Base-by-base conservation (phyloP, 2,113 vertebrate genomes). In the Clarias gariepinus region DNA sequence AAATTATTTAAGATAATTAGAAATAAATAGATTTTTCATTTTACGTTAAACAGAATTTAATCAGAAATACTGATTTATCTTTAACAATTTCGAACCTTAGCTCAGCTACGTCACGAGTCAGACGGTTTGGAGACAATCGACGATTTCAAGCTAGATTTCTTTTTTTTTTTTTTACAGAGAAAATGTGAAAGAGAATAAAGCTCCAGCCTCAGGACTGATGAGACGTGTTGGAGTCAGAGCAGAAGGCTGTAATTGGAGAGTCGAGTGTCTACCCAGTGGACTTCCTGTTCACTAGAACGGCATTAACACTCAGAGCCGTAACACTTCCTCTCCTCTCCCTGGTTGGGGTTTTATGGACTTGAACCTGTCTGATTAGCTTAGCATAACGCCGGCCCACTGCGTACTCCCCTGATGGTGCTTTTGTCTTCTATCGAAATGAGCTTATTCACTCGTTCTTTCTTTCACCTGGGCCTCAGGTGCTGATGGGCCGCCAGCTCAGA, bases 381-480 rank as follows among this genome's bases (percentile, higher is more conserved):
- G 82, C 82, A 16, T 69, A 58, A 0, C 30, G 4, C 19, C 30
- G 28, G 41, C 36, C 63, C 41, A 21, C 12, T n/a, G 63, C 12
- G 15, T 18, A 9, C 30, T 83, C 63, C 61, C 81, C 47, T 53
- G 81, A 11, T 21, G 61, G 15, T 33, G 52, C 16, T 83, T 69
- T 69, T 30, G 41, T 69, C 64, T 55, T 69, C 64, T 15, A 55
- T 25, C 18, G 28, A 83, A 69, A 69, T 55, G 7, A 83, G 81
- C 28, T 71, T 23, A 58, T 58, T 71, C 63, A 1, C 81, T 69
- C n/a, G 0, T 57, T 53, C 28, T 11, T n/a, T 25, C 52, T 9
- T 57, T 57, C 55, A 83, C 82, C 53, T 73, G 82, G 82, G 66
- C 82, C 66, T 57, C 82, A 83, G 82, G 82, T 83, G 82, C 82